These are phyloP conservation scores for Stigmatopora argus DNA, from an alignment of 2,113 vertebrate species.

Conservation along the genomic window DNA sequence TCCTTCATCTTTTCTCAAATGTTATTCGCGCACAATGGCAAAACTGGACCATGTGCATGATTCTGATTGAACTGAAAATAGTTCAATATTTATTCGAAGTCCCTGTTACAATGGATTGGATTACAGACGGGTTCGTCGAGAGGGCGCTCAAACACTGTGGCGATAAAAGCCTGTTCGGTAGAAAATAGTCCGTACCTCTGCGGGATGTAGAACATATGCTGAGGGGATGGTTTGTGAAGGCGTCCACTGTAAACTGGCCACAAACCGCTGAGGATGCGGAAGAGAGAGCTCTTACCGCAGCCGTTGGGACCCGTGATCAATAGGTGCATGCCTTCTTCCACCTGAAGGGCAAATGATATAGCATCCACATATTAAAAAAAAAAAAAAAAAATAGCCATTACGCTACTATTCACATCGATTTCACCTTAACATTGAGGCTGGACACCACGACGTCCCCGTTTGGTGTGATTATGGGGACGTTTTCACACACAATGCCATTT, in stretches of 20 bases:
- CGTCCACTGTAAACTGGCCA: slow-evolving; percentile 94
- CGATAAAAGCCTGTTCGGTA: neutral
- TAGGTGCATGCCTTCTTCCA: slow-evolving; percentile 93
- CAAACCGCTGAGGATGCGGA: slow-evolving; percentile 92
- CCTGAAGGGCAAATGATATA: slow-evolving; percentile 62
- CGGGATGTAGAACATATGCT: slow-evolving; percentile 98
- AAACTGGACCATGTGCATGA: neutral
- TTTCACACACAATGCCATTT: slow-evolving; percentile 93
- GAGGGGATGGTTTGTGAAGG: slow-evolving; percentile 87
- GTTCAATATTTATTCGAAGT: slow-evolving; percentile 10
- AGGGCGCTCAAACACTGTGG: slow-evolving; percentile 2
- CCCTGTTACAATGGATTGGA: slow-evolving; percentile 43
- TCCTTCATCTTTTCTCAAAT: neutral
- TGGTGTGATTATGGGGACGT: slow-evolving; percentile 96
- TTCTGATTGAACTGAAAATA: neutral
- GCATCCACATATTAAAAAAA: neutral
- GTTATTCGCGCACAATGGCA: neutral
- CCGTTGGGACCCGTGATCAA: slow-evolving; percentile 97
- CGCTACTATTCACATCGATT: no score
- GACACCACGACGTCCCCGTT: slow-evolving; percentile 94
- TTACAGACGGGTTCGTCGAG: slow-evolving; percentile 17
- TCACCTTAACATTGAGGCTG: slow-evolving; percentile 77
- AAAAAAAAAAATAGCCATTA: neutral
- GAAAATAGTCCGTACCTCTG: slow-evolving; percentile 76
- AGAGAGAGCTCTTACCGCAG: slow-evolving; percentile 96